Evolutionary conservation across 2,888 invertebrate species (phyloP).

Genomic region (Himalopsyche japonica): DNA sequence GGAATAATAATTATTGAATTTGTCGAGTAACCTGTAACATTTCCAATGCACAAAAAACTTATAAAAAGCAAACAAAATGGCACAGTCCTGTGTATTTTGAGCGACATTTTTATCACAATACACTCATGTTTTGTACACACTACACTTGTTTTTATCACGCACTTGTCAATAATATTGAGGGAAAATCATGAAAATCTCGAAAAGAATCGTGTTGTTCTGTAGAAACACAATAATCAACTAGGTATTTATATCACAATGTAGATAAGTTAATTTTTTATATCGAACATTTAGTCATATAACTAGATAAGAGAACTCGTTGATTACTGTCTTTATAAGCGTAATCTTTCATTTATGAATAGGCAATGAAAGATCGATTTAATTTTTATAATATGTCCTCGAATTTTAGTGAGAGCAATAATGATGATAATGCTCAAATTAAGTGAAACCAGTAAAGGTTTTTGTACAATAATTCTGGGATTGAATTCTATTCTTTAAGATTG

Average conservation of each 20-base stretch:
- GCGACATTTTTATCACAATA: not conserved
- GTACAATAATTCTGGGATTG: too few relatives aligned
- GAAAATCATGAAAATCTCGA: not conserved
- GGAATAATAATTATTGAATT: too few relatives aligned
- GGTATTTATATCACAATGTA: not conserved
- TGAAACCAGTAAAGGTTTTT: too few relatives aligned
- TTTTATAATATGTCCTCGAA: not conserved
- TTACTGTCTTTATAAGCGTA: not conserved
- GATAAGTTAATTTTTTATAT: slow-evolving; percentile 13
- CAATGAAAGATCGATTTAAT: not conserved
- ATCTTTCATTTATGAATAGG: not conserved
- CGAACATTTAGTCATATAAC: not conserved
- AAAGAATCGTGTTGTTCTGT: not conserved
- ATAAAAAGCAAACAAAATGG: not conserved
- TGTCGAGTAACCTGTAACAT: not conserved
- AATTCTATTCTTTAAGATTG: too few relatives aligned
- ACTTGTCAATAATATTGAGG: not conserved
- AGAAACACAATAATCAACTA: slow-evolving; percentile 6
- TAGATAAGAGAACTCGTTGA: slow-evolving; percentile 6
- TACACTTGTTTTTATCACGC: not conserved
- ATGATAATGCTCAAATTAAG: too few relatives aligned
- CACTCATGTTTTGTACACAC: not conserved
- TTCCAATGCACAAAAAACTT: not conserved
- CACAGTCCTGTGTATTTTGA: not conserved
- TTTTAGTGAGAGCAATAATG: too few relatives aligned